Evolutionary conservation across 2,797 vertebrate species (phyloP).

Genomic region (Myotis vivesi): DNA sequence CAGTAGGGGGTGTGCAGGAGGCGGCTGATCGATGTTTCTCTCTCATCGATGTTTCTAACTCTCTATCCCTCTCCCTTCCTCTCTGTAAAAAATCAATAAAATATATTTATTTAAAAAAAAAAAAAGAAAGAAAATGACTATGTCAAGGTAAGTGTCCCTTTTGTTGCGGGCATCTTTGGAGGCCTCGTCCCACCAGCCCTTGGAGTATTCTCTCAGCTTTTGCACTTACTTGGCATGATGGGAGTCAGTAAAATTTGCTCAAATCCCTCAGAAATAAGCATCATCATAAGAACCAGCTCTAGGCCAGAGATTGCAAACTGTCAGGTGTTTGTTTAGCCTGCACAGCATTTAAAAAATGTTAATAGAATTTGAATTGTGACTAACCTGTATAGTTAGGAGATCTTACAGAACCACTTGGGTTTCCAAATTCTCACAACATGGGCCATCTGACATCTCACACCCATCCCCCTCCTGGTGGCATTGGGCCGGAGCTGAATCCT

Average conservation of each 20-base stretch:
- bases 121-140: neutral
- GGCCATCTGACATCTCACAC: slow-evolving; percentile 44
- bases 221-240: neutral
- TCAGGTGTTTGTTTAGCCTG: neutral
- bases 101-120: too few species aligned
- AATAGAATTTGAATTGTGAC: slow-evolving; percentile 47
- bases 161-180: neutral
- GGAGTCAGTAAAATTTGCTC: neutral
- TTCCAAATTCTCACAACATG: slow-evolving; percentile 41
- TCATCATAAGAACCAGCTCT: neutral
- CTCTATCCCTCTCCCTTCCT: too few species aligned
- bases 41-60: too few species aligned
- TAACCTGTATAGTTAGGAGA: slow-evolving; percentile 59
- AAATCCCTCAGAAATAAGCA: neutral
- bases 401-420: slow-evolving; percentile 46
- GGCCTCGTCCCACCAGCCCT: neutral
- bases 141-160: neutral
- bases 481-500: neutral
- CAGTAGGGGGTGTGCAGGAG: too few species aligned
- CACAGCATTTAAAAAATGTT: neutral
- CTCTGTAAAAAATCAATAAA: too few species aligned
- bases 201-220: neutral
- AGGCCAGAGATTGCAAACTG: neutral
- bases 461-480: neutral
- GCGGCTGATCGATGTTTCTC: too few species aligned